A percentile compares a stretch with the other conserved stretches of the same genome.
These are phyloP conservation scores for Babylonia areolata DNA, from an alignment of 1,140 invertebrate species.

Conservation along the genomic window DNA sequence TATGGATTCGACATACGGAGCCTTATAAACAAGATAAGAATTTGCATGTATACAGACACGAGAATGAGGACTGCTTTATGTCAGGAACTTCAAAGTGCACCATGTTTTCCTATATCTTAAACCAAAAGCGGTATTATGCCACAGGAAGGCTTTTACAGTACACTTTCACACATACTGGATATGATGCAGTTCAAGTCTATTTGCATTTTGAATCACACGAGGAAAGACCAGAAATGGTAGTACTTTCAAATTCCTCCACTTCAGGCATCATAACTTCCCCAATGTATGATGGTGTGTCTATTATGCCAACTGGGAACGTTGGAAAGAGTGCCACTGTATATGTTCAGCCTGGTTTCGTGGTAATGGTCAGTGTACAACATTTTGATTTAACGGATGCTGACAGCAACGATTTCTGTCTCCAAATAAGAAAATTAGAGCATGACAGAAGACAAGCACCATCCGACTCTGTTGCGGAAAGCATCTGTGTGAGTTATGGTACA, in stretches of 20 bases:
- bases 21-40: neutral
- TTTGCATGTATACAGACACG: neutral
- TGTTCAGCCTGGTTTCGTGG: neutral
- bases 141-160: neutral
- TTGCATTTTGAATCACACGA: neutral
- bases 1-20: neutral
- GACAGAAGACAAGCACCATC: neutral
- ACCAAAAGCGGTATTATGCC: neutral
- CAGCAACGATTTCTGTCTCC: neutral
- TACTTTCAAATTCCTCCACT: neutral
- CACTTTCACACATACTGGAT: neutral
- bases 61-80: neutral
- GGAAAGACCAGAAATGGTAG: neutral
- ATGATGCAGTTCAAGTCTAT: neutral
- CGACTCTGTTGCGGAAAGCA: neutral
- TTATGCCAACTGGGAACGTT: neutral
- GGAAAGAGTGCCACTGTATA: neutral
- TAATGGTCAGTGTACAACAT: neutral
- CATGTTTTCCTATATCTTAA: neutral
- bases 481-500: neutral
- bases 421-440: neutral
- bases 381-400: neutral
- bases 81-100: neutral
- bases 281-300: neutral
- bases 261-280: neutral